Evolutionary conservation across 2,888 invertebrate species (phyloP).

Genomic region (Sarcophaga carnaria): DNA sequence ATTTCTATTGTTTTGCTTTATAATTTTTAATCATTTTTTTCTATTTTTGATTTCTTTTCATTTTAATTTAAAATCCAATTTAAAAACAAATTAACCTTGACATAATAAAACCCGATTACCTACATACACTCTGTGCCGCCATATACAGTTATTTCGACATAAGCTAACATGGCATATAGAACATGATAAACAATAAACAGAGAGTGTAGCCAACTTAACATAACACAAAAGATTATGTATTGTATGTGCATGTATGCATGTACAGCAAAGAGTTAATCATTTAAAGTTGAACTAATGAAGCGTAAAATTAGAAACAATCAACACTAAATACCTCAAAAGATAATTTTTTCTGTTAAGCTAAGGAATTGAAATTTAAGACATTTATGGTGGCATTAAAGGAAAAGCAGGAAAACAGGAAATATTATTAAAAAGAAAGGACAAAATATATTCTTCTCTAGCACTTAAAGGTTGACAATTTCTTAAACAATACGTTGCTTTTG

Average conservation of each 20-base stretch:
- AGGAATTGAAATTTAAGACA: not conserved
- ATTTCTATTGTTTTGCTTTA: too few relatives aligned
- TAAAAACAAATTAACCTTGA: too few relatives aligned
- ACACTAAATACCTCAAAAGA: too few relatives aligned
- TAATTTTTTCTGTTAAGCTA: too few relatives aligned
- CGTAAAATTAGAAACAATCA: not conserved
- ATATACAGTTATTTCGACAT: not conserved
- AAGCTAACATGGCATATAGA: not conserved
- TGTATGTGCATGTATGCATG: too few relatives aligned
- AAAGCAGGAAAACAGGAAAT: not conserved
- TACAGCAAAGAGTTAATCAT: too few relatives aligned
- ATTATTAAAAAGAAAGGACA: not conserved
- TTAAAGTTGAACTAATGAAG: not conserved
- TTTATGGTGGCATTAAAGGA: not conserved
- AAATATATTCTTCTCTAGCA: not conserved
- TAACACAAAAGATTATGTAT: not conserved
- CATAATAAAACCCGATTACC: too few relatives aligned
- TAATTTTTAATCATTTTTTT: too few relatives aligned
- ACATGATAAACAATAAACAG: not conserved
- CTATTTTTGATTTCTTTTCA: too few relatives aligned
- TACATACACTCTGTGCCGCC: not conserved
- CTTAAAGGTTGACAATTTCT: too few relatives aligned
- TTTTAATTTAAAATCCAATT: too few relatives aligned
- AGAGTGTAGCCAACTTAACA: not conserved
- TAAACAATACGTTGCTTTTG: too few relatives aligned